Percentiles rank a stretch among this genome's conserved stretches.
Evolutionary conservation across 92 coral and sea anemone species (phyloP).

Genomic region (Nematostella vectensis): DNA sequence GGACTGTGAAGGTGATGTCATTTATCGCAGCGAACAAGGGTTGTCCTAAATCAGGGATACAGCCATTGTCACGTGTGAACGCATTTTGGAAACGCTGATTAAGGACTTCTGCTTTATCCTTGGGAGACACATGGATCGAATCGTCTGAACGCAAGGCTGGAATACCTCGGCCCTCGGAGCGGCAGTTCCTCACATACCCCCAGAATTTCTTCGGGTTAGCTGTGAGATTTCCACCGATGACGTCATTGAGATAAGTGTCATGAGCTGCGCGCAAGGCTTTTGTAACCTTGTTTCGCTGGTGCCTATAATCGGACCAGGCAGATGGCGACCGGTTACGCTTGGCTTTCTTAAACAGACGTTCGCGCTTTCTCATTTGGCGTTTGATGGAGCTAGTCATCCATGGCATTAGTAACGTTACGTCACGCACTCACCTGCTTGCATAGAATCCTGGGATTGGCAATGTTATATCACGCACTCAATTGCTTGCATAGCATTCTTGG

Average conservation of each 20-base stretch:
- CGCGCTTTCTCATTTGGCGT: conserved; percentile 46
- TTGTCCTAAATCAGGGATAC: too few species aligned
- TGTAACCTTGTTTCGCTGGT: conserved; percentile 25
- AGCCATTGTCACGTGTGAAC: too few species aligned
- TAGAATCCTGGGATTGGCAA: conserved; percentile 87
- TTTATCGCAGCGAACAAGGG: too few species aligned
- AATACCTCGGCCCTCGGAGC: conserved; percentile 33
- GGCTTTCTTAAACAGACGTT: conserved; percentile 41
- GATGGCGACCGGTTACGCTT: conserved; percentile 11
- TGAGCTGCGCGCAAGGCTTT: conserved; percentile 36
- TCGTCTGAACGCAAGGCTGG: conserved; percentile 26
- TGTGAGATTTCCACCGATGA: conserved; percentile 34
- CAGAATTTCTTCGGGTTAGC: conserved; percentile 46
- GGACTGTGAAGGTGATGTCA: too few species aligned
- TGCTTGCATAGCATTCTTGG: too few species aligned
- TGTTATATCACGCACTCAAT: too few species aligned
- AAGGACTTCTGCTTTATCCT: too few species aligned
- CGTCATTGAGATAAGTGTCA: conserved; percentile 23
- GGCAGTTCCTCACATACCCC: conserved; percentile 13
- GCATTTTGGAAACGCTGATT: too few species aligned
- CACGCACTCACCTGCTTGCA: conserved; percentile 43
- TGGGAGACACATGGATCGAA: neutral
- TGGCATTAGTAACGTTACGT: too few species aligned
- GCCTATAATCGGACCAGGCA: conserved; percentile 28
- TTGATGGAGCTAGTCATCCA: conserved; percentile 35